Conservation (phyloP, 2,888 invertebrate species). For the Campoletis raptor region DNA sequence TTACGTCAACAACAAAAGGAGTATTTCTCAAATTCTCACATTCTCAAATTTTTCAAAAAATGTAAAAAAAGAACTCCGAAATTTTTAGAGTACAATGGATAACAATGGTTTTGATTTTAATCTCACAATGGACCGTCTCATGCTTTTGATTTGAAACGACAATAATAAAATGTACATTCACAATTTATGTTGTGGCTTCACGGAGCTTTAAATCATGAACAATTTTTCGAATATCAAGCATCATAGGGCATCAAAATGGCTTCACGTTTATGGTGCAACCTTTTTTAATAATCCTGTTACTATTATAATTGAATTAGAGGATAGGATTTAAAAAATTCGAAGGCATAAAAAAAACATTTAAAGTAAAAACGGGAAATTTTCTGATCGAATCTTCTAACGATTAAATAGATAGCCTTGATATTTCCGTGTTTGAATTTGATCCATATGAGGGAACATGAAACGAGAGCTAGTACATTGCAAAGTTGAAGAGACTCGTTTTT, state of each 20-base stretch:
- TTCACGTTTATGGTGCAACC: background rate
- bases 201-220: background rate
- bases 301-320: background rate
- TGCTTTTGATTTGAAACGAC: background rate
- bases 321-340: background rate
- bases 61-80: too few relatives aligned
- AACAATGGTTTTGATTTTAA: background rate
- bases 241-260: background rate
- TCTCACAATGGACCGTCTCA: background rate
- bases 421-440: background rate
- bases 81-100: background rate
- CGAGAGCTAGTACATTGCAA: background rate
- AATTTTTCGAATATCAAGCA: background rate
- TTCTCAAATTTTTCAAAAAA: too few relatives aligned
- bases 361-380: background rate
- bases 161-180: background rate
- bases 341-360: background rate
- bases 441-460: background rate
- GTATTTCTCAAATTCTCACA: too few relatives aligned
- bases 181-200: background rate
- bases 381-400: background rate
- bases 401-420: background rate
- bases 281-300: background rate
- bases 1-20: too few relatives aligned
- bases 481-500: background rate